phyloP scores from a whole-genome alignment of 2,113 vertebrate species.

The Oreamnos americanus region DNA sequence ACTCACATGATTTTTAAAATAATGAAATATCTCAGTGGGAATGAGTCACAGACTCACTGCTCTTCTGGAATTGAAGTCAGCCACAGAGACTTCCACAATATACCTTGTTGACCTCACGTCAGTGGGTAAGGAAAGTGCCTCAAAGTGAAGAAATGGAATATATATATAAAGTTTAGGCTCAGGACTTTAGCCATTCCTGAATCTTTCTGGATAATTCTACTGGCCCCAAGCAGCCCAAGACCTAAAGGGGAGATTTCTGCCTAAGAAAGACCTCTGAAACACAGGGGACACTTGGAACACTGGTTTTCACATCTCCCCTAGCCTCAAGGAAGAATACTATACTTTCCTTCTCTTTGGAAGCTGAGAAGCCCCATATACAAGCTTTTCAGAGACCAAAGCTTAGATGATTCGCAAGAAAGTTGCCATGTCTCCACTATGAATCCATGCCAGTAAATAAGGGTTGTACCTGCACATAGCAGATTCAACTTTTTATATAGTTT shows the following conservation, averaged over 20 bases:
- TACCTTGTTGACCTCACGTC: not conserved
- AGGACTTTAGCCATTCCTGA: too few species aligned
- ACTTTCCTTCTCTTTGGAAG: not conserved
- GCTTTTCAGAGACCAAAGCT: not conserved
- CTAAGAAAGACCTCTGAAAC: not conserved
- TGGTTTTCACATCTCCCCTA: not conserved
- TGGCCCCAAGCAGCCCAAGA: accelerated
- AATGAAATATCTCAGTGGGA: not conserved
- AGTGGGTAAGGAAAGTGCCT: not conserved
- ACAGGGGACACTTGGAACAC: not conserved
- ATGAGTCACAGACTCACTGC: not conserved
- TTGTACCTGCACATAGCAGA: not conserved
- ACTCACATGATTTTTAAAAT: not conserved
- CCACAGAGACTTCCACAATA: not conserved
- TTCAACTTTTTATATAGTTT: not conserved
- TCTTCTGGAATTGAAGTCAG: not conserved
- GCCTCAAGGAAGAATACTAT: not conserved
- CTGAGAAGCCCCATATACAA: not conserved
- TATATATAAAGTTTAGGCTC: not conserved
- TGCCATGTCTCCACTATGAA: not conserved
- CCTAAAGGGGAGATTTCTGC: not conserved
- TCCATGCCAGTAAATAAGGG: not conserved
- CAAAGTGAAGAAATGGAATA: not conserved
- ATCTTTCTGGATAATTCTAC: not conserved
- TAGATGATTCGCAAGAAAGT: not conserved